Evolutionary conservation across 2,797 vertebrate genomes (phyloP).

Genomic region (Lutjanus argentimaculatus): DNA sequence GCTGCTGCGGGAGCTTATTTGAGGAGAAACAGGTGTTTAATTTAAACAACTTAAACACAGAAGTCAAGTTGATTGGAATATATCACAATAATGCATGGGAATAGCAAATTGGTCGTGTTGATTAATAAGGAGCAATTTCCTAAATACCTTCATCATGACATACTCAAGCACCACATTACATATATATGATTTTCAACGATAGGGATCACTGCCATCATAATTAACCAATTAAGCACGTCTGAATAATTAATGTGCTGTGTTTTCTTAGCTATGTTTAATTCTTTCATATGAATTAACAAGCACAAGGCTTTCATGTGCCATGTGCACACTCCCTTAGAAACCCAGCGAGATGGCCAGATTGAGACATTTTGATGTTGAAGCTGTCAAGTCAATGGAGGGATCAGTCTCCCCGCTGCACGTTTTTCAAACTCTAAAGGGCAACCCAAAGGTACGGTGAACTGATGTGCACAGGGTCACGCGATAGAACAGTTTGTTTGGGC

Average conservation of each 20-base stretch:
- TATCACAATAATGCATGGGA: conserved; percentile 38
- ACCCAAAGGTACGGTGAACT: conserved; percentile 44
- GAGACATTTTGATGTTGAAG: conserved; percentile 47
- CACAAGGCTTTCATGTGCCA: conserved; percentile 4
- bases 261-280: conserved; percentile 51
- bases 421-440: conserved; percentile 56
- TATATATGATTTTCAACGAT: conserved; percentile 55
- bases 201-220: conserved; percentile 57
- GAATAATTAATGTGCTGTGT: conserved; percentile 64
- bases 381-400: conserved; percentile 44
- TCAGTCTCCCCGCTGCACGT: conserved; percentile 29
- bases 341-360: neutral
- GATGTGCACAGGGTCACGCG: conserved; percentile 43
- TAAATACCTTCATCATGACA: conserved; percentile 59
- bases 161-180: conserved; percentile 30
- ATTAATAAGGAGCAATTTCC: conserved; percentile 45
- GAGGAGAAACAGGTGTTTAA: conserved; percentile 59
- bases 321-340: neutral
- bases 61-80: conserved; percentile 50
- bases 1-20: conserved; percentile 41
- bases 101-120: conserved; percentile 21
- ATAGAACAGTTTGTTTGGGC: conserved; percentile 24
- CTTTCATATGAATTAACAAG: conserved; percentile 38
- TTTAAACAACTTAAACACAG: conserved; percentile 39
- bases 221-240: conserved; percentile 69